phyloP scores from a whole-genome alignment of 2,113 vertebrate species.

The Hippolais icterina region DNA sequence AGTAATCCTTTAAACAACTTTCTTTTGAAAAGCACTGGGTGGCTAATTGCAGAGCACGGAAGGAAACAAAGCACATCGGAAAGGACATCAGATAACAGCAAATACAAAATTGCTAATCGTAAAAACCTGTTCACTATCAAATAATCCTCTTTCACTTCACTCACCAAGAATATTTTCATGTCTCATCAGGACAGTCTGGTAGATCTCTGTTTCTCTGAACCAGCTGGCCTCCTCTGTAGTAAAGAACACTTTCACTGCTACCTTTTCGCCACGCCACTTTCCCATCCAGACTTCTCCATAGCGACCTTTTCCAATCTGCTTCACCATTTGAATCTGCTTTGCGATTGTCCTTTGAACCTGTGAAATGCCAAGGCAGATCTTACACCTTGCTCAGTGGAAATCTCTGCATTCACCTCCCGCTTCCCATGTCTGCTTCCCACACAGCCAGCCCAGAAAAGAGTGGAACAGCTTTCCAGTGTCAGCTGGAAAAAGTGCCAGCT shows the following conservation, averaged over 20 bases:
- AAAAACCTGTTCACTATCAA: not conserved
- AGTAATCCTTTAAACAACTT: not conserved
- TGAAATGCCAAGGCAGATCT: not conserved
- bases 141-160: conserved; percentile 24
- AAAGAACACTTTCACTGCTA: conserved; percentile 97
- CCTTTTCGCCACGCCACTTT: conserved; percentile 93
- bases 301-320: conserved; percentile 96
- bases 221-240: conserved; percentile 98
- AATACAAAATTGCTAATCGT: not conserved
- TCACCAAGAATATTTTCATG: conserved; percentile 97
- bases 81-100: conserved; percentile 7
- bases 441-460: not conserved
- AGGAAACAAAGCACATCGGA: not conserved
- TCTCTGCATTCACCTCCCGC: not conserved
- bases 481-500: not conserved
- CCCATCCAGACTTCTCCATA: conserved; percentile 99
- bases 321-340: conserved; percentile 99
- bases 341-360: conserved; percentile 98
- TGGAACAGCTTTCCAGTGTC: not conserved
- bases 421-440: not conserved
- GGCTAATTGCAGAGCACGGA: not conserved
- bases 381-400: not conserved
- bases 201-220: conserved; percentile 98
- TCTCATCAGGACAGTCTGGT: conserved; percentile 97
- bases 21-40: not conserved